Percentiles rank a stretch among this genome's conserved stretches.
phyloP scores from a whole-genome alignment of 2,888 invertebrate species.

The Dinocampus coccinellae region DNA sequence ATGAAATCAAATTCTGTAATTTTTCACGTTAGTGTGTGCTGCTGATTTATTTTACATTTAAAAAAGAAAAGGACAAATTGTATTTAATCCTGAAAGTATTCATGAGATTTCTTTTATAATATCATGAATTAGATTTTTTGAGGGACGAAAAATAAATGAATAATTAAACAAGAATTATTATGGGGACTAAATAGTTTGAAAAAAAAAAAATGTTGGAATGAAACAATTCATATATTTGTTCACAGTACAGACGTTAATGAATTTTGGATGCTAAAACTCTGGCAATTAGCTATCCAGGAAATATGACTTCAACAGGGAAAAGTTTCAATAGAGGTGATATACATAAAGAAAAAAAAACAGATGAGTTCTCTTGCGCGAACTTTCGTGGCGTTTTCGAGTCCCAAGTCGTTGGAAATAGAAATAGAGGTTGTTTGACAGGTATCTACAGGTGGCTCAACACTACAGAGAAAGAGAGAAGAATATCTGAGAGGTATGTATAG shows the following conservation, averaged over 20 bases:
- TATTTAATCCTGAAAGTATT: too few relatives aligned
- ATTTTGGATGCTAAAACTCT: neutral
- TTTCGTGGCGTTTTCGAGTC: neutral
- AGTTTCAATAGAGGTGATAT: neutral
- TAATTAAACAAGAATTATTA: too few relatives aligned
- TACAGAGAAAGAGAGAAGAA: neutral
- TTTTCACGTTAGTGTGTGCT: too few relatives aligned
- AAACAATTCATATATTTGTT: too few relatives aligned
- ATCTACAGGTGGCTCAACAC: constrained; percentile 7
- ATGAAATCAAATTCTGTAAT: too few relatives aligned
- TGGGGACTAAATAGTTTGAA: too few relatives aligned
- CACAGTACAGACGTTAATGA: neutral
- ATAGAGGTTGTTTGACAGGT: constrained; percentile 4
- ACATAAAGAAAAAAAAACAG: neutral
- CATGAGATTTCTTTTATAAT: too few relatives aligned
- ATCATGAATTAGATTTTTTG: too few relatives aligned
- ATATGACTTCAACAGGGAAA: neutral
- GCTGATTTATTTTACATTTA: too few relatives aligned
- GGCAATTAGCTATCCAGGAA: neutral
- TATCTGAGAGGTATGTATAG: neutral
- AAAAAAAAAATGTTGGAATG: too few relatives aligned
- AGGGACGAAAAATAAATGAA: too few relatives aligned
- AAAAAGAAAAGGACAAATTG: too few relatives aligned
- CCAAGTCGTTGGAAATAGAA: neutral
- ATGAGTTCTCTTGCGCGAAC: neutral